A percentile compares a stretch with the other conserved stretches of the same genome.
phyloP scores from a whole-genome alignment of 1,140 invertebrate genomes.

The Spodoptera frugiperda region DNA sequence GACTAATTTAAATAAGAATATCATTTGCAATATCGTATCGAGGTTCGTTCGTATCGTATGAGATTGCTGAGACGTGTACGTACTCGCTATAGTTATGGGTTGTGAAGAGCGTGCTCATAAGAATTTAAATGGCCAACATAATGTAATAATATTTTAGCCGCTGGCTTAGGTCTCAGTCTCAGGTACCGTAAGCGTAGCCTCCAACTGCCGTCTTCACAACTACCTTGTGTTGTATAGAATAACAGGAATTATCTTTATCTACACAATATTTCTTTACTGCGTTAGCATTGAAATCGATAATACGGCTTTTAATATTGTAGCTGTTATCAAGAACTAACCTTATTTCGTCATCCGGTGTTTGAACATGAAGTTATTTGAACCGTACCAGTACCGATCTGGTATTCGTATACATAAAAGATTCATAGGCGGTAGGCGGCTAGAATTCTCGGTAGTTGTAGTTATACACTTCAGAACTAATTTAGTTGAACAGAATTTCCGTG shows the following conservation, averaged over 20 bases:
- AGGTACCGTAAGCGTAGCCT: conserved; percentile 76
- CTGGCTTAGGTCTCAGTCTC: conserved; percentile 63
- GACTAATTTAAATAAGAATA: conserved; percentile 10
- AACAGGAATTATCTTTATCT: conserved; percentile 65
- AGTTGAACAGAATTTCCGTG: conserved; percentile 28
- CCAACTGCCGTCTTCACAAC: conserved; percentile 58
- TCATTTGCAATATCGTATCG: conserved; percentile 14
- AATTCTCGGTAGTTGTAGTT: conserved; percentile 4
- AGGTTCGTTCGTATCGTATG: background rate
- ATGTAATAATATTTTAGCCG: conserved; percentile 48
- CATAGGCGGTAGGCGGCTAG: conserved; percentile 1
- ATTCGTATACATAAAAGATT: conserved; percentile 7
- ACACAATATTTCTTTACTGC: conserved; percentile 65
- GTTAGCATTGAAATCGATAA: conserved; percentile 64
- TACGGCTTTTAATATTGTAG: conserved; percentile 32
- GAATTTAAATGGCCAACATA: conserved; percentile 52
- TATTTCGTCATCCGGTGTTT: conserved; percentile 29
- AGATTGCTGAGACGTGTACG: conserved; percentile 5
- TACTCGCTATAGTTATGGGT: conserved; percentile 13
- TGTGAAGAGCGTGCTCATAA: conserved; percentile 33
- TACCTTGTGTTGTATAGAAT: conserved; percentile 48
- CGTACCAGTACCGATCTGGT: conserved; percentile 10
- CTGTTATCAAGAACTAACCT: conserved; percentile 39
- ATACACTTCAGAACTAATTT: conserved; percentile 16
- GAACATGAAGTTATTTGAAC: conserved; percentile 21